These are phyloP conservation scores for Apocheima hispidaria DNA, from an alignment of 2,888 invertebrate species.

Conservation along the genomic window DNA sequence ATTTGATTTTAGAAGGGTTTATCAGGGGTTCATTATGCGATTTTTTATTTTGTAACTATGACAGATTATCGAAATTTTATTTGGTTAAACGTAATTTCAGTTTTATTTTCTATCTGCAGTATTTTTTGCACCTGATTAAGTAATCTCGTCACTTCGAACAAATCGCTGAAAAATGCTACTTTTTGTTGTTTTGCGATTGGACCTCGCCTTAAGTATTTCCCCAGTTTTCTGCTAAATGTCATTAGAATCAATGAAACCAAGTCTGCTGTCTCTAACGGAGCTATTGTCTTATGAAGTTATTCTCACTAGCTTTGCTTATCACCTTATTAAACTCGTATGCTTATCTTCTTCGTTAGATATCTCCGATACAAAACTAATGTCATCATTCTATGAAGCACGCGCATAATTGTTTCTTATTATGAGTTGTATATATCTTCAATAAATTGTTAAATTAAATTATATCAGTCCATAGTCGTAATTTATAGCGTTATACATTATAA, in stretches of 20 bases:
- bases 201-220: slow-evolving; percentile 4
- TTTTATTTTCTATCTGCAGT: too few species aligned
- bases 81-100: too few species aligned
- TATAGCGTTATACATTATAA: slow-evolving; percentile 41
- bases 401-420: slow-evolving; percentile 27
- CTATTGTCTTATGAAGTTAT: not conserved
- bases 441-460: slow-evolving; percentile 36
- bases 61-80: too few species aligned
- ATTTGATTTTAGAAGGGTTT: too few species aligned
- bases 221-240: slow-evolving; percentile 1
- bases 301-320: slow-evolving; percentile 12
- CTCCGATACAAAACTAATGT: not conserved
- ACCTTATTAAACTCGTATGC: slow-evolving; percentile 12
- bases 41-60: too few species aligned
- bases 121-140: too few species aligned
- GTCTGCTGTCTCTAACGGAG: not conserved
- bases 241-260: slow-evolving; percentile 1
- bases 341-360: slow-evolving; percentile 9
- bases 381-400: slow-evolving; percentile 1
- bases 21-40: too few species aligned
- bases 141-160: too few species aligned
- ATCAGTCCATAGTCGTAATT: slow-evolving; percentile 41
- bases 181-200: too few species aligned
- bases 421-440: slow-evolving; percentile 25
- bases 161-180: too few species aligned